Conservation (phyloP, 2,888 invertebrate species). For the Chydorus sphaericus region DNA sequence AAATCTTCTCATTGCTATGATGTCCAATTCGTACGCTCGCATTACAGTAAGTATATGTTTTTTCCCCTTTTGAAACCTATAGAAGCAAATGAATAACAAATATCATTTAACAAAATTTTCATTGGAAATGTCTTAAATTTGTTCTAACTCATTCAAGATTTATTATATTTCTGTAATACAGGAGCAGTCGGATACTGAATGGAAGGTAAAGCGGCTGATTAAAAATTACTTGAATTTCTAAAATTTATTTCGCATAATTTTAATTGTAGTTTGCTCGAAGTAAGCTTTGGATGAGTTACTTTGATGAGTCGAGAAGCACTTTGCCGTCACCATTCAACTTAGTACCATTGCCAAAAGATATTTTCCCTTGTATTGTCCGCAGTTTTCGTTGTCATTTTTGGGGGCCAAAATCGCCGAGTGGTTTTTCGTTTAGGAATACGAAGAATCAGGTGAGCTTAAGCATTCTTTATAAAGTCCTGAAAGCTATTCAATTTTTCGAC, state of each 20-base stretch:
- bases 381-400: background rate
- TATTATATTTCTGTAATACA: constrained; percentile 27
- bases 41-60: constrained; percentile 65
- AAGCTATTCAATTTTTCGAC: too few species aligned
- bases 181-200: constrained; percentile 70
- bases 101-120: too few species aligned
- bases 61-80: too few species aligned
- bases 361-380: constrained; percentile 39
- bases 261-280: constrained; percentile 91
- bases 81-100: too few species aligned
- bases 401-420: background rate
- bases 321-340: constrained; percentile 89
- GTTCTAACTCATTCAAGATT: background rate
- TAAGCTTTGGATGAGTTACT: constrained; percentile 89
- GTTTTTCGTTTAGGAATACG: background rate
- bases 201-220: background rate
- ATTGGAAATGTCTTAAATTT: too few species aligned
- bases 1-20: constrained; percentile 93
- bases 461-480: background rate
- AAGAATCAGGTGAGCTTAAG: background rate
- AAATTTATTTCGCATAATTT: too few species aligned
- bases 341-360: constrained; percentile 70
- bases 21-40: constrained; percentile 88
- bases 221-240: too few species aligned
- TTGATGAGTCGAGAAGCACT: constrained; percentile 69